A percentile compares a stretch with the other conserved stretches of the same genome.
phyloP scores from a whole-genome alignment of 2,888 invertebrate genomes.

The Caenorhabditis sulstoni region DNA sequence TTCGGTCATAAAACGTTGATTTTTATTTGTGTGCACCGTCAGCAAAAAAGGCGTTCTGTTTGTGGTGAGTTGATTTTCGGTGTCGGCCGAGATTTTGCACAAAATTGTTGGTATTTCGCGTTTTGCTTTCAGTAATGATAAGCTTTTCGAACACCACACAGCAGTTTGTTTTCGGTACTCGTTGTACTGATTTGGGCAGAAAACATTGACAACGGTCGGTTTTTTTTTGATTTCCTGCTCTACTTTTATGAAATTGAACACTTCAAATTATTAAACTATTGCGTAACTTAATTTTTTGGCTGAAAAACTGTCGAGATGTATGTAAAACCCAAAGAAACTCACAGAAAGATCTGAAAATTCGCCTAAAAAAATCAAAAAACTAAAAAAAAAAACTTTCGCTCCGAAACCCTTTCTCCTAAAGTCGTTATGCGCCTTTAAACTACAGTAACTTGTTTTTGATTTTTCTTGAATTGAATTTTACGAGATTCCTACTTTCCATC shows the following conservation, averaged over 20 bases:
- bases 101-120: neutral
- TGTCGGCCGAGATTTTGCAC: neutral
- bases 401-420: neutral
- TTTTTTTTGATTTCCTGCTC: no score
- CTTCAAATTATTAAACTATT: no score
- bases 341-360: neutral
- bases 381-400: conserved; percentile 1
- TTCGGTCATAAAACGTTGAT: neutral
- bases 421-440: conserved; percentile 4
- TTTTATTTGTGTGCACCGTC: neutral
- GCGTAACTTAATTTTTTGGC: no score
- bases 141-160: no score
- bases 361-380: neutral
- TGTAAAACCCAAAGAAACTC: no score
- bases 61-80: no score
- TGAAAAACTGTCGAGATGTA: no score
- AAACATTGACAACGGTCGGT: no score
- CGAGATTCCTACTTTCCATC: no score
- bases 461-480: neutral
- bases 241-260: no score
- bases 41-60: neutral
- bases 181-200: no score
- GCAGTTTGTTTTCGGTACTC: no score
- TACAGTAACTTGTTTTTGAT: conserved; percentile 15
- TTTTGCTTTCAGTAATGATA: neutral